These are phyloP conservation scores for Panurus biarmicus DNA, from an alignment of 2,113 vertebrate genomes.

Conservation along the genomic window DNA sequence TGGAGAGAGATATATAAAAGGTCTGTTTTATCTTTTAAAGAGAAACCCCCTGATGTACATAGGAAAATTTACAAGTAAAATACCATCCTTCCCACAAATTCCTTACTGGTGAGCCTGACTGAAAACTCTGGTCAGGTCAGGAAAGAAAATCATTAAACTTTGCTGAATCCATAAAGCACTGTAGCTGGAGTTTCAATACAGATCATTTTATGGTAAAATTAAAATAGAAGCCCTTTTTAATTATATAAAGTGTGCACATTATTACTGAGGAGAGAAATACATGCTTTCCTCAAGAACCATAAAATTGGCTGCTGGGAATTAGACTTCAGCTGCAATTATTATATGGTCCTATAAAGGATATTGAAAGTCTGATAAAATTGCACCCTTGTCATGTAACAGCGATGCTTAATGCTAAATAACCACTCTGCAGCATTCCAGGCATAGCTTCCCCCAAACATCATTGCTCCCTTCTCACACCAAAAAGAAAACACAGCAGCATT, in stretches of 20 bases:
- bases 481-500: conserved; percentile 10
- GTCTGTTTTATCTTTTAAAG: neutral
- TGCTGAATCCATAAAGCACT: neutral
- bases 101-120: conserved; percentile 1
- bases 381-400: conserved; percentile 31
- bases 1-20: neutral
- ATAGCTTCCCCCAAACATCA: conserved; percentile 43
- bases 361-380: conserved; percentile 47
- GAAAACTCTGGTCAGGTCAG: neutral
- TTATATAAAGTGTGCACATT: conserved; percentile 50
- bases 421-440: conserved; percentile 36
- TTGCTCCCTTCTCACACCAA: neutral
- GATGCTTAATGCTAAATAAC: conserved; percentile 39
- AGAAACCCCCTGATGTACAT: neutral
- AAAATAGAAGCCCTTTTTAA: conserved; percentile 64
- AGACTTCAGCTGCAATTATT: conserved; percentile 54
- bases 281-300: conserved; percentile 46
- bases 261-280: conserved; percentile 49
- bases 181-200: neutral
- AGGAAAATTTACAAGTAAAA: conserved; percentile 13
- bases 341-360: conserved; percentile 53
- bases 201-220: conserved; percentile 54
- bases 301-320: conserved; percentile 57
- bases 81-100: neutral
- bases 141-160: conserved; percentile 24